Base-by-base conservation (phyloP, 2,888 invertebrate species). In the Nomada flava region DNA sequence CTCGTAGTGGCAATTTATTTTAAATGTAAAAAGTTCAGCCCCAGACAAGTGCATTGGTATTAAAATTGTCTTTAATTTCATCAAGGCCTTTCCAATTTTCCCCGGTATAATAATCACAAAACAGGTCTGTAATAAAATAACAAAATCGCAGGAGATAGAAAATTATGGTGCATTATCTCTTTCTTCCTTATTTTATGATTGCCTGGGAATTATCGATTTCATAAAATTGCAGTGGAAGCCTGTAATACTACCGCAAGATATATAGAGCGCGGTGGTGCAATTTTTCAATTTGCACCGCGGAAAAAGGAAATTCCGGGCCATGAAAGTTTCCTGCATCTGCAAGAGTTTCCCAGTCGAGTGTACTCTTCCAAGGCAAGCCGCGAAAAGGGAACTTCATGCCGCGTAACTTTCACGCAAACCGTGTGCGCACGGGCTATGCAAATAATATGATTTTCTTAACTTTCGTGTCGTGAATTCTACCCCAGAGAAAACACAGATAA, bases 371-470 rank as follows among this genome's bases (percentile, higher is more conserved):
- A 42, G 55, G n/a, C 55, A 18, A 55, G 47, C 62, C 55, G 68
- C 77, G 69, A 67, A 71, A 72, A 82, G 67, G 52, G 63, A 81
- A 82, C 74, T 78, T 74, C 55, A 62, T 71, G 52, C 18, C 68
- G 57, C 65, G 73, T 73, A 83, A 83, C 52, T 81, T 83, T 29
- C 69, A n/a, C 55, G 65, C 63, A 29, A 36, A 10, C 47, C 52
- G 62, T 50, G 47, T 42, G n/a, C 55, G n/a, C 55, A 15, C 20
- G 23, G 23, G 18, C 55, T 62, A 59, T 71, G 63, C 71, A 80
- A 76, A 82, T 79, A 81, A 76, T 69, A 75, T 64, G 71, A 82
- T 82, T 76, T 69, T 52, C 79, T 62, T 62, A 70, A 67, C 70
- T 79, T 71, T 70, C 69, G 29, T 69, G 57, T 52, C 60, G 65